Percentiles rank a stretch among this genome's conserved stretches.
Evolutionary conservation across 1,140 invertebrate genomes (phyloP).

Genomic region (Cherax quadricarinatus): DNA sequence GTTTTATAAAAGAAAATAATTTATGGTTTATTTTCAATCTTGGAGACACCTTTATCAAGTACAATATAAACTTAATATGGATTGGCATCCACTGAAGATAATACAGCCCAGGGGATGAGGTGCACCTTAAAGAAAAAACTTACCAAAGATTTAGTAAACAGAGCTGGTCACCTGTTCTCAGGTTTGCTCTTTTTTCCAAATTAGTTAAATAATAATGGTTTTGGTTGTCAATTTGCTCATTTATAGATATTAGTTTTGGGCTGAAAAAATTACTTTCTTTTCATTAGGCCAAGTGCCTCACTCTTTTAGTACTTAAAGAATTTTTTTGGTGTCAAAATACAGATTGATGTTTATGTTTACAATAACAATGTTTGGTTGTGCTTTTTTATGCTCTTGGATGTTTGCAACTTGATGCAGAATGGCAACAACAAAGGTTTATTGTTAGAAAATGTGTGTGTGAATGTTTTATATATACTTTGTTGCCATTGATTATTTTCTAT

Average conservation of each 20-base stretch:
- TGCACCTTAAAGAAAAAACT: neutral
- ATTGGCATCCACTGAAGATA: neutral
- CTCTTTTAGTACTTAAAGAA: neutral
- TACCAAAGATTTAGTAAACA: conserved; percentile 1
- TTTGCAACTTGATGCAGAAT: neutral
- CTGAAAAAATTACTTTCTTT: neutral
- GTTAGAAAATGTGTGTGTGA: neutral
- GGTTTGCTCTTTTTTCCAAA: neutral
- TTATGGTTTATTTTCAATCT: too few species aligned
- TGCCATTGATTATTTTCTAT: neutral
- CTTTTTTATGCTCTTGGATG: neutral
- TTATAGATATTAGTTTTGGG: neutral
- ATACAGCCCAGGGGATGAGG: neutral
- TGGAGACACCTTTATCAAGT: too few species aligned
- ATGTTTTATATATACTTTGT: neutral
- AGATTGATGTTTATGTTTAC: neutral
- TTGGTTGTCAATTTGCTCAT: conserved; percentile 4
- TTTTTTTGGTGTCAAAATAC: neutral
- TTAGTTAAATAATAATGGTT: neutral
- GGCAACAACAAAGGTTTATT: neutral
- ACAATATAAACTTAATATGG: too few species aligned
- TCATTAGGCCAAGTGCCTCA: neutral
- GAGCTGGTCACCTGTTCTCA: neutral
- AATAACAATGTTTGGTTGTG: conserved; percentile 8
- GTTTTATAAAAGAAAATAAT: neutral